Base-by-base conservation (phyloP, 1,140 invertebrate species). In the Musca domestica region DNA sequence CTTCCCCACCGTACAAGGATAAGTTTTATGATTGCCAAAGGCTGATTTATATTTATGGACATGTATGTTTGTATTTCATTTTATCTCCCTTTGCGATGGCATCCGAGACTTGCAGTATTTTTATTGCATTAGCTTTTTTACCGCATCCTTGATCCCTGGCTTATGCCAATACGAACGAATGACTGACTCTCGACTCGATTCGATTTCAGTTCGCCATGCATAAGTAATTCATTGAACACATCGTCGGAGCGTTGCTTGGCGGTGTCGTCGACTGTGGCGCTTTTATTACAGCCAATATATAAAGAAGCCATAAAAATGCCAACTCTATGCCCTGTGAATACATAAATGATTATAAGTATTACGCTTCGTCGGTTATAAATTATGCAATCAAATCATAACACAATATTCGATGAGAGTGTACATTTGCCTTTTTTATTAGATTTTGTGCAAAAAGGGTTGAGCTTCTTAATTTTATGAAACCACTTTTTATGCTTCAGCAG, bases 351-450 rank as follows among this genome's bases (percentile, higher is more conserved):
- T 61, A 41, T 41, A 41, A 41, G 27, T 34, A 41, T 61, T 19
- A 61, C 56, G 56, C 27, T 61, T 34, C 56, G 27, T 61, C 17
- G 56, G 56, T 61, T 61, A 61, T 61, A 61, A 61, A 61, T 61
- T 61, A 34, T 61, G 56, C 34, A 61, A 61, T 61, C 56, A 61
- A 61, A 61, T 61, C 56, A 61, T 34, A 61, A 61, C 56, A 61
- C 34, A 61, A 61, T 34, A 61, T 61, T 61, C 27, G 27, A 41
- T 10, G 34, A 41, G 34, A 41, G 34, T 41, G 34, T 41, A 41
- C 34, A 41, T 41, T 41, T 41, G 6, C 34, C 6, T 41, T 41
- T 41, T 41, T 41, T 41, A 30, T 41, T 41, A 41, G 2, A 41
- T 41, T 41, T 7, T 41, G 6, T 41, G 34, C 34, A 41, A 41